Percentiles rank a stretch among this genome's conserved stretches.
Evolutionary conservation across 2,113 vertebrate genomes (phyloP).

Genomic region (Lipophrys pholis): DNA sequence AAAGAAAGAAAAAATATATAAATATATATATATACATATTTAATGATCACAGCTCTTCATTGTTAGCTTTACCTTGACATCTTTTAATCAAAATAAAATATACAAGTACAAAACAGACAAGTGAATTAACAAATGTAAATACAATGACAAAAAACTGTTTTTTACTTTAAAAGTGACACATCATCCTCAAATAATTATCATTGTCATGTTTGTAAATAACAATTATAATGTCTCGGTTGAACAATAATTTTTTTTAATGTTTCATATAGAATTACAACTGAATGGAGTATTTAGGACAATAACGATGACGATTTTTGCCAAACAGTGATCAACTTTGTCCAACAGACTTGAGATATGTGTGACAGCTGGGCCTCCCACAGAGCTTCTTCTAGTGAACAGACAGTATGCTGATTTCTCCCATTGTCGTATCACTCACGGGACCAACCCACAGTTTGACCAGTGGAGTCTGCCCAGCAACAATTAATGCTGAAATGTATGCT

Average conservation of each 20-base stretch:
- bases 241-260: neutral
- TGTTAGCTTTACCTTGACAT: no score
- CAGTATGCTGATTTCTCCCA: slow-evolving; percentile 37
- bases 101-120: no score
- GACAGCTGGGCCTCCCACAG: slow-evolving; percentile 62
- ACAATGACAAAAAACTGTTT: no score
- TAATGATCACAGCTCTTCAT: no score
- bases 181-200: no score
- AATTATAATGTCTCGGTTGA: no score
- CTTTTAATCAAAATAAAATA: no score
- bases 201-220: no score
- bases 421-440: slow-evolving; percentile 32
- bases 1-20: no score
- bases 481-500: slow-evolving; percentile 67
- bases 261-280: neutral
- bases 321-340: slow-evolving; percentile 41
- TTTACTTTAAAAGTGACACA: no score
- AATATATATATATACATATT: no score
- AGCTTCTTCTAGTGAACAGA: slow-evolving; percentile 30
- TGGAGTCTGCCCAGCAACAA: slow-evolving; percentile 75
- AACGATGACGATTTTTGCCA: slow-evolving; percentile 18
- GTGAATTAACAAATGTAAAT: no score
- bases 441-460: slow-evolving; percentile 26
- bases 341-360: slow-evolving; percentile 33
- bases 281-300: neutral